phyloP scores from a whole-genome alignment of 2,888 invertebrate genomes.

The Caenorhabditis uteleia region DNA sequence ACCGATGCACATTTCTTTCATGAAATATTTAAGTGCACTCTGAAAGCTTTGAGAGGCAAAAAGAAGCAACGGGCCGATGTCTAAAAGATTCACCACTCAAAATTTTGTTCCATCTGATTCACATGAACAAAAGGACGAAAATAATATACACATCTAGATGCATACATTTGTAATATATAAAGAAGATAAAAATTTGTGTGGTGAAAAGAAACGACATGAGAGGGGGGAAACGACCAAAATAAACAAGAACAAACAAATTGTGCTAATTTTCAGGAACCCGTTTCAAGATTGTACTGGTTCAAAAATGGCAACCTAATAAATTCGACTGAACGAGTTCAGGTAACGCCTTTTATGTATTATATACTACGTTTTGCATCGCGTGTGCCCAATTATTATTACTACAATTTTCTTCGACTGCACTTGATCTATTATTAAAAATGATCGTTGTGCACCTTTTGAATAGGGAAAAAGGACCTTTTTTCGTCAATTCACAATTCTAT shows the following conservation, averaged over 20 bases:
- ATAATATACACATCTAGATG: background rate
- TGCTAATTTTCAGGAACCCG: constrained; percentile 54
- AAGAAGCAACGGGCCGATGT: too few species aligned
- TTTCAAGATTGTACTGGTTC: constrained; percentile 54
- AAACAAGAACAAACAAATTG: background rate
- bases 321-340: constrained; percentile 40
- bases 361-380: too few species aligned
- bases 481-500: too few species aligned
- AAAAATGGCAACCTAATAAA: constrained; percentile 54
- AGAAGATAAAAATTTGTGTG: background rate
- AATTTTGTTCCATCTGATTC: background rate
- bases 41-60: constrained; percentile 21
- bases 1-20: constrained; percentile 1
- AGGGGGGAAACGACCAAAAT: background rate
- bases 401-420: too few species aligned
- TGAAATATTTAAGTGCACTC: constrained; percentile 48
- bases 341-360: constrained; percentile 3
- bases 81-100: too few species aligned
- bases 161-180: background rate
- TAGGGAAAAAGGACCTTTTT: too few species aligned
- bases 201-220: background rate
- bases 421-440: too few species aligned
- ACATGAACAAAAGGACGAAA: background rate
- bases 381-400: too few species aligned
- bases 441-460: too few species aligned